Conservation (phyloP, 2,113 vertebrate genomes). For the Hydropotes inermis region DNA sequence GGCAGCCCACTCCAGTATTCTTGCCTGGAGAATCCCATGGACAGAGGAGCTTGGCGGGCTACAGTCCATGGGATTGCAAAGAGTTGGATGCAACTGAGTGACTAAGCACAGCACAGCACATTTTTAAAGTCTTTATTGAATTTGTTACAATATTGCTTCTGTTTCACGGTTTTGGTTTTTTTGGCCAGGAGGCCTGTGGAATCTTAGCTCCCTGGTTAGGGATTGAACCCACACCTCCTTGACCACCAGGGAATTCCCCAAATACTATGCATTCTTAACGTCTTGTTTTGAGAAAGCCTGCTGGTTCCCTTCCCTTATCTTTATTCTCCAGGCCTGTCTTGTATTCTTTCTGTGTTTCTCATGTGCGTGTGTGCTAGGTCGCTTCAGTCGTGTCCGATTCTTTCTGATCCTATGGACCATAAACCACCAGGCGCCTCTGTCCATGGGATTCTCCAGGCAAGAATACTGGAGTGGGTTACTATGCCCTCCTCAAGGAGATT, state of each 20-base stretch:
- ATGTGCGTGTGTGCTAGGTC: background rate
- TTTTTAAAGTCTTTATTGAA: background rate
- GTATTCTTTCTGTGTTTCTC: background rate
- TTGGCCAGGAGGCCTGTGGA: background rate
- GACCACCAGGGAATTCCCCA: background rate
- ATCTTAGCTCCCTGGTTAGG: background rate
- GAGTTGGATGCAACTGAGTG: background rate
- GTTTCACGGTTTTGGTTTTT: background rate
- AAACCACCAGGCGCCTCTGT: background rate
- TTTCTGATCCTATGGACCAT: background rate
- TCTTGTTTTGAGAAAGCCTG: background rate
- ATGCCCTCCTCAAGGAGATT: background rate
- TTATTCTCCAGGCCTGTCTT: background rate
- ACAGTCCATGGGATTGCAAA: background rate
- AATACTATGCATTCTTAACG: background rate
- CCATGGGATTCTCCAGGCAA: background rate
- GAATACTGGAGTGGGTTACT: background rate
- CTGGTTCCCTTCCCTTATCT: background rate
- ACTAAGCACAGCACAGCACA: background rate
- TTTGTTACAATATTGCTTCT: background rate
- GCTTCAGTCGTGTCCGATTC: rapidly evolving
- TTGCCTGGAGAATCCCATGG: background rate
- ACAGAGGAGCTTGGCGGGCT: background rate
- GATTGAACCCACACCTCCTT: background rate
- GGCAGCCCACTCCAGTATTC: background rate